These are phyloP conservation scores for Orthonevra nobilis DNA, from an alignment of 2,888 invertebrate species.

Conservation along the genomic window DNA sequence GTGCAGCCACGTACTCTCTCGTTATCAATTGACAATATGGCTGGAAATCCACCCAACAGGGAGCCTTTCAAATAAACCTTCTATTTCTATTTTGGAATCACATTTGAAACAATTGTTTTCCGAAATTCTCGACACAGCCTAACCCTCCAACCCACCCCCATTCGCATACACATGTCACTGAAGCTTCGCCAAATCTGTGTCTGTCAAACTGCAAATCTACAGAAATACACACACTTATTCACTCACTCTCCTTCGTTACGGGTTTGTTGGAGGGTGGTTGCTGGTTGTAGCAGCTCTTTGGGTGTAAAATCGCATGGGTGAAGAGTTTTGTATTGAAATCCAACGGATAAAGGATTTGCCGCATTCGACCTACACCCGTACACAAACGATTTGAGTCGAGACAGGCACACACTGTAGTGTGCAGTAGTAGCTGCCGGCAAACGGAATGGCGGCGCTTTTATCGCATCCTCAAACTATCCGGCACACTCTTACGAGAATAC, in stretches of 20 bases:
- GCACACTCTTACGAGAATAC: slow-evolving; percentile 27
- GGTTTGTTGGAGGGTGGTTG: too few species aligned
- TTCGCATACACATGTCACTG: background rate
- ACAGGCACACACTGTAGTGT: slow-evolving; percentile 18
- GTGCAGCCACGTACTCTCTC: too few species aligned
- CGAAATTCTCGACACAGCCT: background rate
- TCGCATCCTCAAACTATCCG: slow-evolving; percentile 43
- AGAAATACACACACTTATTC: slow-evolving; percentile 39
- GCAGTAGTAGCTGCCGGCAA: background rate
- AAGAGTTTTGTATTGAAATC: slow-evolving; percentile 78
- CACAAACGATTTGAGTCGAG: slow-evolving; percentile 31
- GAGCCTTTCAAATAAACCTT: too few species aligned
- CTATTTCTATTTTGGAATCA: too few species aligned
- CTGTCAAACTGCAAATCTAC: slow-evolving; percentile 57
- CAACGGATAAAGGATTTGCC: slow-evolving; percentile 79
- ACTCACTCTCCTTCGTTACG: slow-evolving; percentile 33
- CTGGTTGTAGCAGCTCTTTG: too few species aligned
- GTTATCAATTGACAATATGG: too few species aligned
- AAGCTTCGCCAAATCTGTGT: slow-evolving; percentile 5
- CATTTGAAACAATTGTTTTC: slow-evolving; percentile 32
- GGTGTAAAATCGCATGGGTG: slow-evolving; percentile 68
- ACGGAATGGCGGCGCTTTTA: slow-evolving; percentile 37
- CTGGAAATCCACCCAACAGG: too few species aligned
- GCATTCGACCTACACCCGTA: slow-evolving; percentile 75
- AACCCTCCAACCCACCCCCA: background rate